phyloP scores from a whole-genome alignment of 1,140 invertebrate species.

The Oedothorax gibbosus region DNA sequence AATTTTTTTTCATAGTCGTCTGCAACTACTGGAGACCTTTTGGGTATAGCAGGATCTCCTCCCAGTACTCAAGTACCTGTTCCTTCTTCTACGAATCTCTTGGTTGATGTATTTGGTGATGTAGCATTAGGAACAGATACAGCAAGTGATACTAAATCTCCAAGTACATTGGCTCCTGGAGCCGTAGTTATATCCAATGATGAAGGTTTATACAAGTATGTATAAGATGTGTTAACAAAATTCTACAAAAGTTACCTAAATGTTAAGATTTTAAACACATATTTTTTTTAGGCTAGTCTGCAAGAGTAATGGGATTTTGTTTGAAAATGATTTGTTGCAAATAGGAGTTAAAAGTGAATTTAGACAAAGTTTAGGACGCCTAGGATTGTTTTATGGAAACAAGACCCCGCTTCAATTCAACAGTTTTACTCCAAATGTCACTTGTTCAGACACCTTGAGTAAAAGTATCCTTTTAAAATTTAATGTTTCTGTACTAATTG shows the following conservation, averaged over 20 bases:
- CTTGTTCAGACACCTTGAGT: conserved; percentile 80
- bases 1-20: conserved; percentile 3
- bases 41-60: conserved; percentile 79
- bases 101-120: conserved; percentile 92
- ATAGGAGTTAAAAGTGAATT: conserved; percentile 98
- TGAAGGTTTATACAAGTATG: conserved; percentile 80
- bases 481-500: not conserved
- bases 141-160: conserved; percentile 72
- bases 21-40: conserved; percentile 80
- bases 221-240: conserved; percentile 55
- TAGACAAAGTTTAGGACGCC: conserved; percentile 92
- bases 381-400: conserved; percentile 98
- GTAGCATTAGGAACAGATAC: conserved; percentile 68
- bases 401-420: conserved; percentile 78
- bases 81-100: conserved; percentile 75
- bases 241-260: not conserved
- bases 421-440: conserved; percentile 80
- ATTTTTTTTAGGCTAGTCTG: conserved; percentile 83
- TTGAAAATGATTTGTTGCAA: conserved; percentile 98
- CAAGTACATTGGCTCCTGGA: conserved; percentile 65
- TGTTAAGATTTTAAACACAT: too few relatives aligned
- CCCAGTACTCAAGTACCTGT: conserved; percentile 70
- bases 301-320: conserved; percentile 97
- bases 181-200: conserved; percentile 64
- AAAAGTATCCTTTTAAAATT: conserved; percentile 67